A percentile compares a stretch with the other conserved stretches of the same genome.
These are phyloP conservation scores for Mormyrus iriodes DNA, from an alignment of 2,113 vertebrate genomes.

Conservation along the genomic window DNA sequence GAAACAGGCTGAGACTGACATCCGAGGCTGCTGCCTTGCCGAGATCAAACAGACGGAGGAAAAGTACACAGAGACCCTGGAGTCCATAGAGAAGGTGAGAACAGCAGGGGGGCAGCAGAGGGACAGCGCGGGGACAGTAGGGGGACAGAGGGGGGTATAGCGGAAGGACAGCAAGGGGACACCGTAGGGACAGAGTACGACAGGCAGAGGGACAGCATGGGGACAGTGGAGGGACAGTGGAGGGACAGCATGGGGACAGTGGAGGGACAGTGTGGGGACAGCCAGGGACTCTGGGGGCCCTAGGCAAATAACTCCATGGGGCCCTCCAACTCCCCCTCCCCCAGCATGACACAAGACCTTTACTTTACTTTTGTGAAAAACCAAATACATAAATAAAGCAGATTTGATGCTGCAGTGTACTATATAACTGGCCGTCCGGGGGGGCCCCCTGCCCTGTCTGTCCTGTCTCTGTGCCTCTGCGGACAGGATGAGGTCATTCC, in stretches of 20 bases:
- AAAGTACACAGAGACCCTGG: conserved; percentile 94
- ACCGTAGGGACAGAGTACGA: not conserved
- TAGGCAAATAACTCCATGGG: not conserved
- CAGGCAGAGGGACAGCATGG: no score
- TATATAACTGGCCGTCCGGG: not conserved
- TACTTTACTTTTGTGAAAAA: not conserved
- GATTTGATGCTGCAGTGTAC: not conserved
- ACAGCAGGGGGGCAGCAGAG: not conserved
- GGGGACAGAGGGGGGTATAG: no score
- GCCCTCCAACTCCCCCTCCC: no score
- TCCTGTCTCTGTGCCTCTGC: not conserved
- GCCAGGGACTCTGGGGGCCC: not conserved
- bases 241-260: no score
- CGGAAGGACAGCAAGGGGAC: no score
- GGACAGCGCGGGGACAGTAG: not conserved
- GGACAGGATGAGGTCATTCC: not conserved
- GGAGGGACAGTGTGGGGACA: not conserved
- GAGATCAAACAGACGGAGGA: conserved; percentile 97
- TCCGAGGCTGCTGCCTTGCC: conserved; percentile 84
- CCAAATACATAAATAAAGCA: not conserved
- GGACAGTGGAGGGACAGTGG: no score
- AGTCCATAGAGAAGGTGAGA: conserved; percentile 88
- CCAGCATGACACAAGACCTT: not conserved
- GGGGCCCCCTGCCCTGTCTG: not conserved
- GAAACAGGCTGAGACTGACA: conserved; percentile 84